These are phyloP conservation scores for Euura lappo DNA, from an alignment of 1,140 invertebrate species.

Conservation along the genomic window DNA sequence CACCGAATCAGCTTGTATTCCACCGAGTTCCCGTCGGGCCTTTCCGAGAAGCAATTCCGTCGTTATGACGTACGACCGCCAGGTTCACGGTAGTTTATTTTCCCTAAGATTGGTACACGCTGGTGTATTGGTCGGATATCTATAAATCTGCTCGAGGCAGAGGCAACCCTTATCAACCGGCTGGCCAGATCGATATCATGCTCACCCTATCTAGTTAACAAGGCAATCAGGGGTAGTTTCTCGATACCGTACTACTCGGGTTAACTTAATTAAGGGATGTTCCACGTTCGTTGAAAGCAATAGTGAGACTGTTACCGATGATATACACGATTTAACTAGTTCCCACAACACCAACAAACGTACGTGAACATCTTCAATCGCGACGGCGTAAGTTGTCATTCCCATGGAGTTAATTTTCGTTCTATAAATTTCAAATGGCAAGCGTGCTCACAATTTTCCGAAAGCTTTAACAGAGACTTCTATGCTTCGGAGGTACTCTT, in stretches of 20 bases:
- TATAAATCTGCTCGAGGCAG: slow-evolving; percentile 44
- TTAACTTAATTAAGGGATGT: slow-evolving; percentile 57
- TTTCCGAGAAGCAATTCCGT: slow-evolving; percentile 1
- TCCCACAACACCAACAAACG: not conserved
- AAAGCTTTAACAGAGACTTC: no score
- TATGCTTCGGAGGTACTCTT: no score
- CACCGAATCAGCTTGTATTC: not conserved
- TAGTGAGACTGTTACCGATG: slow-evolving; percentile 13
- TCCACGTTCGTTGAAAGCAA: slow-evolving; percentile 48
- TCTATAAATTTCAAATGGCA: no score
- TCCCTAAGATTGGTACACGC: not conserved
- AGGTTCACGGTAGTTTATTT: slow-evolving; percentile 2
- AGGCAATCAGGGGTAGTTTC: slow-evolving; percentile 55
- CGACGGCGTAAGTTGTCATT: no score
- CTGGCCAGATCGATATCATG: slow-evolving; percentile 50
- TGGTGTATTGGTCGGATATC: not conserved
- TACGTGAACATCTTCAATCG: no score
- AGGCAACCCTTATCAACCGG: slow-evolving; percentile 46
- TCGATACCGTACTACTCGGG: slow-evolving; percentile 45
- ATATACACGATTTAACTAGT: slow-evolving; percentile 3
- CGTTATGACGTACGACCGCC: not conserved
- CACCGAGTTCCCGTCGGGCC: not conserved
- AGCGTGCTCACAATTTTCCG: no score
- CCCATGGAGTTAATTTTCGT: no score
- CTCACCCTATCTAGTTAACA: slow-evolving; percentile 52